A percentile compares a stretch with the other conserved stretches of the same genome.
These are phyloP conservation scores for Eupithecia subumbrata DNA, from an alignment of 2,888 invertebrate genomes.

Conservation along the genomic window DNA sequence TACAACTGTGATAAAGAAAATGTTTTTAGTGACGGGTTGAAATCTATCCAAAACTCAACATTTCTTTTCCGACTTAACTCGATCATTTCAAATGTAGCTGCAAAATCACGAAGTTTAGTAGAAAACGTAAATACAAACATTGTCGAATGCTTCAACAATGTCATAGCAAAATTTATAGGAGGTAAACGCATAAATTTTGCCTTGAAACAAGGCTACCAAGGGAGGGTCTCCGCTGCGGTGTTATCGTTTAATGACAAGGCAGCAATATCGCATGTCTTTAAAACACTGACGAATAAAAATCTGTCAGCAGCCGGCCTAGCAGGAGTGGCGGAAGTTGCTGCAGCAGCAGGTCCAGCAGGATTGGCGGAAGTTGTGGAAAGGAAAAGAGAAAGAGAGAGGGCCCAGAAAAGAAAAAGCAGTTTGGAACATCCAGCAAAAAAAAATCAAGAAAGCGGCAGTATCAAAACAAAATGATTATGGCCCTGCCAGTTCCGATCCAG, in stretches of 20 bases:
- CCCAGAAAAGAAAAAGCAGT: constrained; percentile 8
- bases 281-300: constrained; percentile 8
- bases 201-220: constrained; percentile 15
- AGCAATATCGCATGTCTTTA: constrained; percentile 12
- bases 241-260: constrained; percentile 10
- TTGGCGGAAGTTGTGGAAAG: not conserved
- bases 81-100: constrained; percentile 9
- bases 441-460: constrained; percentile 1
- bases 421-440: constrained; percentile 9
- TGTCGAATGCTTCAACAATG: constrained; percentile 50
- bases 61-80: constrained; percentile 1
- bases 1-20: constrained; percentile 37
- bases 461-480: constrained; percentile 12
- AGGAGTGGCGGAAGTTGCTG: not conserved
- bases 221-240: constrained; percentile 13
- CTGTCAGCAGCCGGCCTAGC: not conserved
- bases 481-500: constrained; percentile 5
- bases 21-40: no score
- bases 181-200: constrained; percentile 21
- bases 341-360: not conserved
- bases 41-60: no score
- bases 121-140: constrained; percentile 20
- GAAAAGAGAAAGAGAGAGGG: constrained; percentile 10
- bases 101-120: constrained; percentile 14
- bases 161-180: constrained; percentile 49